Conservation (phyloP, 2,797 vertebrate genomes). For the Oreonectes daqikongensis region DNA sequence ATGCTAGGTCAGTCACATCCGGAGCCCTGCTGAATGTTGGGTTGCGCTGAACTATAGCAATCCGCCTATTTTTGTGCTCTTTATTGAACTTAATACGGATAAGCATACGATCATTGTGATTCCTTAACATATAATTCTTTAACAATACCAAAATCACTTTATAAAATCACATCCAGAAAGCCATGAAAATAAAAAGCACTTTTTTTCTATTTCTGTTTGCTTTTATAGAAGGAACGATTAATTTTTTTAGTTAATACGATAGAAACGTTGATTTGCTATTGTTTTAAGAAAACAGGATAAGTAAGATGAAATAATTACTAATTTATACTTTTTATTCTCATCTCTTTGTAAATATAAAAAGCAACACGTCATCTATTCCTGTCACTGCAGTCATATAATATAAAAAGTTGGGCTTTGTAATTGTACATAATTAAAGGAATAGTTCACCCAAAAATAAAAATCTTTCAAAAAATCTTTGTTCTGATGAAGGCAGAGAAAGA, state of each 20-base stretch:
- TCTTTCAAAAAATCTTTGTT: too few relatives aligned
- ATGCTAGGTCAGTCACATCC: conserved; percentile 54
- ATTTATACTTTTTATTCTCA: too few relatives aligned
- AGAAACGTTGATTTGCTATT: too few relatives aligned
- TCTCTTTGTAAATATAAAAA: too few relatives aligned
- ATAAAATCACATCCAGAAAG: neutral
- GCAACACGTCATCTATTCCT: too few relatives aligned
- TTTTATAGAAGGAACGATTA: neutral
- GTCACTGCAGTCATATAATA: too few relatives aligned
- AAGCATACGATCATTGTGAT: neutral
- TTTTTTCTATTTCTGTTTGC: neutral
- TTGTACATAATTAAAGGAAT: too few relatives aligned
- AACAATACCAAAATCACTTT: neutral
- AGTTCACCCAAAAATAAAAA: too few relatives aligned
- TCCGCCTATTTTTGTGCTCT: neutral
- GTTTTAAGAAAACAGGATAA: too few relatives aligned
- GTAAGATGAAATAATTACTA: too few relatives aligned
- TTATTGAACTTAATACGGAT: neutral
- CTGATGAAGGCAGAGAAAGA: too few relatives aligned
- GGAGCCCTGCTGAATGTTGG: neutral
- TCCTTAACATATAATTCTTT: neutral
- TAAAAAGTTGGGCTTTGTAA: too few relatives aligned
- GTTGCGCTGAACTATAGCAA: neutral
- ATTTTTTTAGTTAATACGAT: neutral
- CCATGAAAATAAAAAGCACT: neutral